A percentile compares a stretch with the other conserved stretches of the same genome.
phyloP scores from a whole-genome alignment of 2,797 vertebrate genomes.

The Pseudocheirus occidentalis region DNA sequence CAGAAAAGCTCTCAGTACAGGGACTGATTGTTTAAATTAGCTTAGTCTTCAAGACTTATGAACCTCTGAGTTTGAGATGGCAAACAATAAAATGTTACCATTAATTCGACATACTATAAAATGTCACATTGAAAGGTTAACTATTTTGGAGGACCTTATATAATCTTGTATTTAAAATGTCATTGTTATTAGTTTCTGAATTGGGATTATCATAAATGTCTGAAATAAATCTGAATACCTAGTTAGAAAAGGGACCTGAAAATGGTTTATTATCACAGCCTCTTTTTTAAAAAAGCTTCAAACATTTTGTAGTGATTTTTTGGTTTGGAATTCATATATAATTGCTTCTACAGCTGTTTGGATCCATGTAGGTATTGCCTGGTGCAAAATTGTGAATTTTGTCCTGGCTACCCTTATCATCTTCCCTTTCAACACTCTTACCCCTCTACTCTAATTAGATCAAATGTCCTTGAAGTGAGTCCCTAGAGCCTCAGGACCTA shows the following conservation, averaged over 20 bases:
- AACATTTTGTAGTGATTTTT: neutral
- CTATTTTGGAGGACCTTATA: slow-evolving; percentile 61
- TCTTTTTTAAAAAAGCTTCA: neutral
- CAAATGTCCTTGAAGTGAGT: neutral
- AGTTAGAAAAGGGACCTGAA: neutral
- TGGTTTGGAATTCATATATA: slow-evolving; percentile 13
- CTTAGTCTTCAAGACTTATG: slow-evolving; percentile 38
- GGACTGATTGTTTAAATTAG: slow-evolving; percentile 50
- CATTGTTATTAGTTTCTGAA: slow-evolving; percentile 67
- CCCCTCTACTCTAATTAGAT: neutral
- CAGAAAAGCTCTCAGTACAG: slow-evolving; percentile 51
- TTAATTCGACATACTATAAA: slow-evolving; percentile 73
- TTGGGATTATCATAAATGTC: slow-evolving; percentile 20
- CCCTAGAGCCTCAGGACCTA: neutral
- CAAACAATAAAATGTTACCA: slow-evolving; percentile 75
- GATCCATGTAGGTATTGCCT: neutral
- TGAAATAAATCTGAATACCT: slow-evolving; percentile 32
- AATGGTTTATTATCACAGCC: neutral
- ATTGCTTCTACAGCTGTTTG: neutral
- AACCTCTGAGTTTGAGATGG: slow-evolving; percentile 60
- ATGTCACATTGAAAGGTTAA: slow-evolving; percentile 74
- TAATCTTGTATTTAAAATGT: slow-evolving; percentile 71
- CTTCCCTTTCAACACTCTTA: fast-evolving
- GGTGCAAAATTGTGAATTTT: neutral
- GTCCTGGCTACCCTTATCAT: neutral